phyloP scores from a whole-genome alignment of 2,888 invertebrate species.

The Cheilosia soror region DNA sequence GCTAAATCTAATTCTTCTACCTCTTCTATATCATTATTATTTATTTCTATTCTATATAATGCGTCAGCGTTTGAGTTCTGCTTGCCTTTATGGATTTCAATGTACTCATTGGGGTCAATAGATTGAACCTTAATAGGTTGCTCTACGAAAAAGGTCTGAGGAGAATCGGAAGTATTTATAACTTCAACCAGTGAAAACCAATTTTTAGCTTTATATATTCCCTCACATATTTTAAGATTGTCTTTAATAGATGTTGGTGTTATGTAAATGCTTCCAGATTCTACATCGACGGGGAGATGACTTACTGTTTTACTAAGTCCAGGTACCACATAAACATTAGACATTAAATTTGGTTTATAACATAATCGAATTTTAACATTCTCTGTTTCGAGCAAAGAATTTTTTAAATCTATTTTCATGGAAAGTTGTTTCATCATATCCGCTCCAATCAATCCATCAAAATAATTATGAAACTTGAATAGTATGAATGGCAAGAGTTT shows the following conservation, averaged over 20 bases:
- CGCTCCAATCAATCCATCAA: conserved; percentile 71
- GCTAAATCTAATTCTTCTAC: conserved; percentile 5
- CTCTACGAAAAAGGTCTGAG: conserved; percentile 45
- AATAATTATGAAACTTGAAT: conserved; percentile 70
- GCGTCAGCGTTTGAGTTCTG: conserved; percentile 55
- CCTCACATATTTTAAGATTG: conserved; percentile 44
- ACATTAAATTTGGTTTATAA: conserved; percentile 57
- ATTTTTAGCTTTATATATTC: conserved; percentile 47
- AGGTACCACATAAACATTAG: conserved; percentile 48
- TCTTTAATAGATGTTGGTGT: conserved; percentile 23
- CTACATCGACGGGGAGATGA: conserved; percentile 48
- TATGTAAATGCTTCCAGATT: conserved; percentile 50
- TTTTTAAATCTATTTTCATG: conserved; percentile 60
- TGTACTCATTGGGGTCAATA: conserved; percentile 6
- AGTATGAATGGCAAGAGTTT: conserved; percentile 36
- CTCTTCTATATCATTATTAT: neutral
- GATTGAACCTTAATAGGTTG: conserved; percentile 48
- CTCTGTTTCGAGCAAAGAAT: conserved; percentile 40
- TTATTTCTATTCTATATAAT: conserved; percentile 32
- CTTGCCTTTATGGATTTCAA: conserved; percentile 57
- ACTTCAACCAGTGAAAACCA: conserved; percentile 52
- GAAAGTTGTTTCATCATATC: conserved; percentile 61
- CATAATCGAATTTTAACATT: conserved; percentile 31
- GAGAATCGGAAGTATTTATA: conserved; percentile 32
- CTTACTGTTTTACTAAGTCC: conserved; percentile 41